phyloP scores from a whole-genome alignment of 1,140 invertebrate species.

The Brachionus sp. region DNA sequence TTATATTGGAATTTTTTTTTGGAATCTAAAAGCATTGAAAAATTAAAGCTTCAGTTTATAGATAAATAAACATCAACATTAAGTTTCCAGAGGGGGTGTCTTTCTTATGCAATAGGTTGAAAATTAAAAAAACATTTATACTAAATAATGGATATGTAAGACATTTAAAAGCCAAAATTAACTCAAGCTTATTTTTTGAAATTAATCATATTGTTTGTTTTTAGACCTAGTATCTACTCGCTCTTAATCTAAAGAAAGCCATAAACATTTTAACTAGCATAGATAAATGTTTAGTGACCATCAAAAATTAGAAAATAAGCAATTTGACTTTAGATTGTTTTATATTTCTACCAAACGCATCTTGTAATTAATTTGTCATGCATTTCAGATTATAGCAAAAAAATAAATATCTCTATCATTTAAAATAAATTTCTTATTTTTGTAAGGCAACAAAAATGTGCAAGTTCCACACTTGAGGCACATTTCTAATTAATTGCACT shows the following conservation, averaged over 20 bases:
- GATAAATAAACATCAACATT: not conserved
- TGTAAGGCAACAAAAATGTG: not conserved
- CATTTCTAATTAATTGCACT: not conserved
- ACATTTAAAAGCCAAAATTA: not conserved
- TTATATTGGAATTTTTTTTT: not conserved
- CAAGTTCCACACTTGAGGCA: not conserved
- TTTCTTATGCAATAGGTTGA: not conserved
- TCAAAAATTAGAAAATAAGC: not conserved
- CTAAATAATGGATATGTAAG: not conserved
- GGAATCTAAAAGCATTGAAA: not conserved
- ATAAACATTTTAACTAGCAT: not conserved
- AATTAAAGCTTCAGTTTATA: not conserved
- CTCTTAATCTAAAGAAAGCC: not conserved
- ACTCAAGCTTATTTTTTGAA: not conserved
- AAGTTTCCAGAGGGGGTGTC: not conserved
- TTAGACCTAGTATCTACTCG: not conserved
- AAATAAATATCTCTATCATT: not conserved
- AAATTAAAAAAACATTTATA: not conserved
- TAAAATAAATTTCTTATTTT: not conserved
- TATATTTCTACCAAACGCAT: not conserved
- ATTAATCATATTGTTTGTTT: not conserved
- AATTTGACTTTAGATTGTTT: not conserved
- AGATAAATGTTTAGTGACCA: not conserved
- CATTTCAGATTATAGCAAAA: not conserved
- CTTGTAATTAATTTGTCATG: conserved; percentile 26